Conservation (phyloP, 2,113 vertebrate species). For the Semicossyphus pulcher region DNA sequence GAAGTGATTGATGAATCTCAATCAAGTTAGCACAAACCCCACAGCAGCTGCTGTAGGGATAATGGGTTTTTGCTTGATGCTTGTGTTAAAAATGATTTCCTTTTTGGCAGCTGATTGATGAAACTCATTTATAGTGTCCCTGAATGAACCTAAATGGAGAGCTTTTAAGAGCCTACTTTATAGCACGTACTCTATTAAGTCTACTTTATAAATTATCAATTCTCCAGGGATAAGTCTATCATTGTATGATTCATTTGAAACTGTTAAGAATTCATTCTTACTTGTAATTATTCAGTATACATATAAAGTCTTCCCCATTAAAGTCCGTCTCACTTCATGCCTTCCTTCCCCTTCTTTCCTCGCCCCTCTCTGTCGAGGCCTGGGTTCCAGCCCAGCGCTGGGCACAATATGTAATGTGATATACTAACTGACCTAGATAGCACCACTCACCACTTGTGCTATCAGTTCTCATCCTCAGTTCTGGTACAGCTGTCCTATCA, state of each 20-base stretch:
- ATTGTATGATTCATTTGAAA: neutral
- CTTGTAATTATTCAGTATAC: neutral
- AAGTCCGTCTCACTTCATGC: neutral
- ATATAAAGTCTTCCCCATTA: neutral
- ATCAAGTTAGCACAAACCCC: neutral
- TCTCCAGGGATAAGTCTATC: too few species aligned
- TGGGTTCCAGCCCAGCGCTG: neutral
- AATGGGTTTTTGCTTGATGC: neutral
- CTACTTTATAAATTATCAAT: too few species aligned
- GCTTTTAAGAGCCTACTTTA: neutral
- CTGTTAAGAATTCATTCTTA: neutral
- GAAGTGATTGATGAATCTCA: neutral
- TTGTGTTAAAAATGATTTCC: neutral
- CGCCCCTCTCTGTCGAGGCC: constrained; percentile 6
- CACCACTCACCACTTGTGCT: constrained; percentile 4
- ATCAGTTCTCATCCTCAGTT: constrained; percentile 50
- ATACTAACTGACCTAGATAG: constrained; percentile 57
- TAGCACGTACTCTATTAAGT: neutral
- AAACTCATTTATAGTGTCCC: neutral
- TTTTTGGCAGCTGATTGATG: neutral
- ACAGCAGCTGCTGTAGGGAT: neutral
- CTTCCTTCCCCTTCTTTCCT: neutral
- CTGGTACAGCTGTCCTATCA: constrained; percentile 11
- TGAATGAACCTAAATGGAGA: neutral
- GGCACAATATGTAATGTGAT: constrained; percentile 58